Evolutionary conservation across 1,140 invertebrate species (phyloP).

Genomic region (Triops cancriformis): DNA sequence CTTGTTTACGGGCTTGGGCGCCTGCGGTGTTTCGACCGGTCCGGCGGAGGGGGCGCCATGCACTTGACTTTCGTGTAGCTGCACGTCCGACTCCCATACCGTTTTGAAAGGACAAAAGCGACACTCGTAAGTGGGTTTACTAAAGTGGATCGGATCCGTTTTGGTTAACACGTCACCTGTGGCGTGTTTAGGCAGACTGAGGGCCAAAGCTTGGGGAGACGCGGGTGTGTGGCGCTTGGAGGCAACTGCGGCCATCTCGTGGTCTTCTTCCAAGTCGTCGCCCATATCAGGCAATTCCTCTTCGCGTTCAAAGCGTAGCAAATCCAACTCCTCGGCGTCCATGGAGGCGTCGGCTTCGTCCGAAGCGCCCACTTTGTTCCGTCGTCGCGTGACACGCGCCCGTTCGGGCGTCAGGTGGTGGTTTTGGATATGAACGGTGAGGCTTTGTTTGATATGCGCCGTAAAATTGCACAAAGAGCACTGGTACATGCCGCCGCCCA

Average conservation of each 20-base stretch:
- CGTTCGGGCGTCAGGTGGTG: slow-evolving; percentile 54
- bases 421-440: slow-evolving; percentile 77
- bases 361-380: slow-evolving; percentile 55
- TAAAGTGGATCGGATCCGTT: background rate
- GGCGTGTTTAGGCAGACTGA: slow-evolving; percentile 14
- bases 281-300: slow-evolving; percentile 35
- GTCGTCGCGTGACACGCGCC: slow-evolving; percentile 43
- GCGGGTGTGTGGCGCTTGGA: too few species aligned
- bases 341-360: slow-evolving; percentile 35
- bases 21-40: background rate
- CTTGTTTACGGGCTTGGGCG: slow-evolving; percentile 36
- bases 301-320: slow-evolving; percentile 41
- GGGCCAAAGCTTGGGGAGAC: too few species aligned
- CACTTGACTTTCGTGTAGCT: slow-evolving; percentile 44
- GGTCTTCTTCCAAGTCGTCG: slow-evolving; percentile 29
- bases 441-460: slow-evolving; percentile 80
- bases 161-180: slow-evolving; percentile 23
- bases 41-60: slow-evolving; percentile 40
- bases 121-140: slow-evolving; percentile 36
- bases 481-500: slow-evolving; percentile 65
- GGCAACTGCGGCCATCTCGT: background rate
- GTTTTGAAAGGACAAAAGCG: slow-evolving; percentile 46
- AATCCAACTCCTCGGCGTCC: slow-evolving; percentile 39
- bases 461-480: slow-evolving; percentile 85
- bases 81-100: slow-evolving; percentile 47